Evolutionary conservation across 1,140 invertebrate genomes (phyloP), one percentile per base, ranked within the genome.

Genomic region (Varroa destructor): DNA sequence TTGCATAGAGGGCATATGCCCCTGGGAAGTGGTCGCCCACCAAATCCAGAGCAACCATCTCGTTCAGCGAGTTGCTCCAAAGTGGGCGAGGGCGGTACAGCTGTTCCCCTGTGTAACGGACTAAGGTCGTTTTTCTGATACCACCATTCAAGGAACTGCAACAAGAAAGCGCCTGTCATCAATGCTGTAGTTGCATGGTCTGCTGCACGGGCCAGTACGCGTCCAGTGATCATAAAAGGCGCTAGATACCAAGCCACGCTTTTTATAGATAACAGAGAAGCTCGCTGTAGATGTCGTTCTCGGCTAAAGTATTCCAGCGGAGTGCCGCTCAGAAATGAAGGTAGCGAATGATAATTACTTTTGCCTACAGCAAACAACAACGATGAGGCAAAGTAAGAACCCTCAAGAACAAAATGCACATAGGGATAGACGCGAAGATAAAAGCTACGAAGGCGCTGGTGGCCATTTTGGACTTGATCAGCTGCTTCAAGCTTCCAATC

Each of bases 1-100:
- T 67, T 67, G 37, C 61, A 67, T 2, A 67, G 61, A 14, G 61
- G 61, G 61, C 61, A 67, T 40, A 43, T 40, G 61, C 61, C 61
- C 46, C 40, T 67, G 40, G 61, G 61, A 67, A 67, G 61, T 40
- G 14, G 61, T 40, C 61, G 46, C 36, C 4, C 61, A 67, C 12
- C 61, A 37, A 40, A 14, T 43, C 36, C 46, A 40, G 12, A 37
- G 2, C 46, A 14, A 37, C 40, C 61, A 8, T 51, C 46, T 12
- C 61, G 46, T 4, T 36, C 61, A 67, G 3, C 61, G 61, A 40
- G 40, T 14, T 8, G 40, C 61, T 4, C 12, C 36, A 14, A 14
- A 2, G 40, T 46, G 12, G 61, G 61, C 2, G 61, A 46, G 8
- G 61, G 61, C 36, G 61, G 61, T 2, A 67, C 37, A 2, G 46